Conservation (phyloP, 2,113 vertebrate species). For the Jaculus jaculus region DNA sequence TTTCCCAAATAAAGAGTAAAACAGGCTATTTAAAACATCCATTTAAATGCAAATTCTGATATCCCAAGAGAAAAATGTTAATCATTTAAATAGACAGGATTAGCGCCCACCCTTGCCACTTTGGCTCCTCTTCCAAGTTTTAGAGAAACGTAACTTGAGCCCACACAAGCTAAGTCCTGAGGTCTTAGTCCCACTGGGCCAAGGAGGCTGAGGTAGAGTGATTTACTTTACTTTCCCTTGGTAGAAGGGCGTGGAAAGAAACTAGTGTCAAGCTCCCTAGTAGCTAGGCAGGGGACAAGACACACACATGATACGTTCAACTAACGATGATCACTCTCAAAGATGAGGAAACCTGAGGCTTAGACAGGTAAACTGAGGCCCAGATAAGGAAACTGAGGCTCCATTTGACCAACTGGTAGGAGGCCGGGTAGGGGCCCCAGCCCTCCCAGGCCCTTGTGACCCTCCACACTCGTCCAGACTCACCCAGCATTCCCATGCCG, state of each 20-base stretch:
- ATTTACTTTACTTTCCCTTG: not conserved
- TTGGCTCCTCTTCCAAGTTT: conserved; percentile 65
- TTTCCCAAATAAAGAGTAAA: conserved; percentile 85
- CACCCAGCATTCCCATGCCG: conserved; percentile 99
- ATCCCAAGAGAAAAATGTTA: conserved; percentile 82
- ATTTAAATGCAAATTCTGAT: conserved; percentile 91
- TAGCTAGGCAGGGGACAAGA: not conserved
- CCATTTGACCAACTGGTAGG: not conserved
- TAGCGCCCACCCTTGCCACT: conserved; percentile 60
- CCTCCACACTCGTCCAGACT: conserved; percentile 80
- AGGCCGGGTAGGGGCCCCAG: not conserved
- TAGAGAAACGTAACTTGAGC: conserved; percentile 44
- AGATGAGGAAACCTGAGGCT: not conserved
- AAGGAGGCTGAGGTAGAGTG: not conserved
- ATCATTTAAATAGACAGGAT: conserved; percentile 85
- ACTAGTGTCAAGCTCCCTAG: not conserved
- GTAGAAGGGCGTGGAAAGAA: not conserved
- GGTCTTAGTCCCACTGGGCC: not conserved
- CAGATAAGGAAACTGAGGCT: not conserved
- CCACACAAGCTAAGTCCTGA: not conserved
- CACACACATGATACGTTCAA: not conserved
- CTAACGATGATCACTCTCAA: not conserved
- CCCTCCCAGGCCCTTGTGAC: not conserved
- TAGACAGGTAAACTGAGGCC: not conserved
- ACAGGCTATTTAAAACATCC: conserved; percentile 88